A percentile compares a stretch with the other conserved stretches of the same genome.
phyloP scores from a whole-genome alignment of 2,797 vertebrate genomes.

The Anolis apletophallus region DNA sequence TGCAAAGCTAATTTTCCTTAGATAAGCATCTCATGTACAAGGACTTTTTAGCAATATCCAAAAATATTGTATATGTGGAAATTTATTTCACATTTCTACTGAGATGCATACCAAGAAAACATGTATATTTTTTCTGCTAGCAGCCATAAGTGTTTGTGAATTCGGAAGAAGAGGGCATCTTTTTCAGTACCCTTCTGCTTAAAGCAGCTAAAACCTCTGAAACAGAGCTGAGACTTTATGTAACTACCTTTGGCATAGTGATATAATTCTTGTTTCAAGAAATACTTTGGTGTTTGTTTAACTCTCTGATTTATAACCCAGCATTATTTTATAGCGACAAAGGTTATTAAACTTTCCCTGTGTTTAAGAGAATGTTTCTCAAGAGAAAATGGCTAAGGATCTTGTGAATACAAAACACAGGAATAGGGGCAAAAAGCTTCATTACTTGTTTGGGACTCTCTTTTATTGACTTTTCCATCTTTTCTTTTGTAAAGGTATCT shows the following conservation, averaged over 20 bases:
- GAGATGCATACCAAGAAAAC: not conserved
- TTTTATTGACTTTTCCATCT: not conserved
- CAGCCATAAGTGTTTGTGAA: not conserved
- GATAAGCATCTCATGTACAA: too few relatives aligned
- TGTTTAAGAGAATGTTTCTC: not conserved
- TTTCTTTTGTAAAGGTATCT: too few relatives aligned
- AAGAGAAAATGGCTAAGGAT: not conserved
- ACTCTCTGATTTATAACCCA: not conserved
- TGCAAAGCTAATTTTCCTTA: too few relatives aligned
- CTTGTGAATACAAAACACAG: not conserved
- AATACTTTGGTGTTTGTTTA: not conserved
- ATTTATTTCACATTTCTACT: too few relatives aligned
- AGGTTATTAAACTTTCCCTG: not conserved
- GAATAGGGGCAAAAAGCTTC: not conserved
- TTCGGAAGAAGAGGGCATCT: too few relatives aligned
- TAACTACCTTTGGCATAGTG: not conserved
- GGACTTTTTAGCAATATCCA: too few relatives aligned
- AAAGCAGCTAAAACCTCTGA: not conserved
- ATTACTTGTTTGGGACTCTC: not conserved
- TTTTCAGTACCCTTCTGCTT: not conserved
- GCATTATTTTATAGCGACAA: not conserved
- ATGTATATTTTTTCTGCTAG: not conserved
- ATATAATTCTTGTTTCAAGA: not conserved
- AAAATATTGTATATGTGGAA: too few relatives aligned
- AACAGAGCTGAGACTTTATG: not conserved